These are phyloP conservation scores for Sesia bembeciformis DNA, from an alignment of 2,888 invertebrate genomes.

Conservation along the genomic window DNA sequence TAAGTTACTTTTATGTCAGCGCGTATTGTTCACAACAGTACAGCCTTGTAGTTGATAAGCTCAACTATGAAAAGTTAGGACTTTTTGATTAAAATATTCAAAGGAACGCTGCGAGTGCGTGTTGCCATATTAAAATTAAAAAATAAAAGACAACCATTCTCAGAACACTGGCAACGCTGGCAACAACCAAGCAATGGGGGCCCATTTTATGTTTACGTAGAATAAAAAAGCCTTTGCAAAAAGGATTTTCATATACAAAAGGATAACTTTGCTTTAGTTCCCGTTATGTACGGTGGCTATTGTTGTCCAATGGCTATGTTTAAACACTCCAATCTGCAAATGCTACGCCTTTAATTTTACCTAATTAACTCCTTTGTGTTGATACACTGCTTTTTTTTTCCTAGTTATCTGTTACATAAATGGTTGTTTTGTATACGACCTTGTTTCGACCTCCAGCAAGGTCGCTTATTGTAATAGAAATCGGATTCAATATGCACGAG, in stretches of 20 bases:
- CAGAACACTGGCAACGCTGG: slow-evolving; percentile 4
- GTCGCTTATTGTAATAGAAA: background rate
- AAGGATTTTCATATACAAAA: slow-evolving; percentile 50
- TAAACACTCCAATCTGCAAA: slow-evolving; percentile 33
- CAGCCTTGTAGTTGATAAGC: background rate
- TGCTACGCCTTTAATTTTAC: slow-evolving; percentile 19
- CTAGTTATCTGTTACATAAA: background rate
- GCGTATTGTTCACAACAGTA: background rate
- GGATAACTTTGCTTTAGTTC: slow-evolving; percentile 48
- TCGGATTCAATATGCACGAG: too few relatives aligned
- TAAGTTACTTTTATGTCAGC: background rate
- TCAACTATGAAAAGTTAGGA: background rate
- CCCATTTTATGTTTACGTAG: slow-evolving; percentile 2
- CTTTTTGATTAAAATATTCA: background rate
- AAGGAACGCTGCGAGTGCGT: background rate
- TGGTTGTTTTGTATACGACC: background rate
- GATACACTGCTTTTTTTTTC: slow-evolving; percentile 1
- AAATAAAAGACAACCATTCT: slow-evolving; percentile 15
- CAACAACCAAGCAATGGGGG: slow-evolving; percentile 14
- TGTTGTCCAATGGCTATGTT: slow-evolving; percentile 29
- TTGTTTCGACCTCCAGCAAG: background rate
- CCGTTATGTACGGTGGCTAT: slow-evolving; percentile 29
- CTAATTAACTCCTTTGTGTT: slow-evolving; percentile 19
- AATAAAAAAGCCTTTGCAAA: slow-evolving; percentile 31
- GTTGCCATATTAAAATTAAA: background rate